Evolutionary conservation across 2,888 invertebrate species (phyloP).

Genomic region (Pachymerium ferrugineum): DNA sequence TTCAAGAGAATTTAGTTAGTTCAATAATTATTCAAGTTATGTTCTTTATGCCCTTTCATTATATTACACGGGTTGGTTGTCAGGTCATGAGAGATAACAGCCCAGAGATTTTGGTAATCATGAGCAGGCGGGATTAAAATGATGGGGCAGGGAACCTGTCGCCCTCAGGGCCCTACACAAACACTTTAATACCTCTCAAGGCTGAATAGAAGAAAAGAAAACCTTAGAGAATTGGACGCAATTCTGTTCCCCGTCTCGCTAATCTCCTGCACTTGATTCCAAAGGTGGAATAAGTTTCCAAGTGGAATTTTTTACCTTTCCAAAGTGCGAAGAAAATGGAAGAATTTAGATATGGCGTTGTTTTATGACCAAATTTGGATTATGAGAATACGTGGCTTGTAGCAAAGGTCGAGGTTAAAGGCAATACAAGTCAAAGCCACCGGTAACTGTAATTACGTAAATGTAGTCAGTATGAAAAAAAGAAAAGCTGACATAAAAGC

Average conservation of each 20-base stretch:
- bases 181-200: conserved; percentile 19
- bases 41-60: neutral
- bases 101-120: conserved; percentile 20
- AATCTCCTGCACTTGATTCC: conserved; percentile 21
- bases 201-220: conserved; percentile 25
- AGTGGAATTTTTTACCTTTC: neutral
- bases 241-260: neutral
- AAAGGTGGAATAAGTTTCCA: neutral
- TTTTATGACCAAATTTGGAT: neutral
- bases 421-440: neutral
- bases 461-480: neutral
- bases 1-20: too few relatives aligned
- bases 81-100: neutral
- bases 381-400: neutral
- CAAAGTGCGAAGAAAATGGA: neutral
- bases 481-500: neutral
- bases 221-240: conserved; percentile 27
- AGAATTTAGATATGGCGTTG: neutral
- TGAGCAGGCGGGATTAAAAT: conserved; percentile 14
- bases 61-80: neutral
- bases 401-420: neutral
- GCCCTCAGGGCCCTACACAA: neutral
- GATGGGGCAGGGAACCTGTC: conserved; percentile 27
- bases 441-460: conserved; percentile 13
- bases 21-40: neutral